These are phyloP conservation scores for Drosophila robusta DNA, from an alignment of 2,888 invertebrate genomes.

Conservation along the genomic window DNA sequence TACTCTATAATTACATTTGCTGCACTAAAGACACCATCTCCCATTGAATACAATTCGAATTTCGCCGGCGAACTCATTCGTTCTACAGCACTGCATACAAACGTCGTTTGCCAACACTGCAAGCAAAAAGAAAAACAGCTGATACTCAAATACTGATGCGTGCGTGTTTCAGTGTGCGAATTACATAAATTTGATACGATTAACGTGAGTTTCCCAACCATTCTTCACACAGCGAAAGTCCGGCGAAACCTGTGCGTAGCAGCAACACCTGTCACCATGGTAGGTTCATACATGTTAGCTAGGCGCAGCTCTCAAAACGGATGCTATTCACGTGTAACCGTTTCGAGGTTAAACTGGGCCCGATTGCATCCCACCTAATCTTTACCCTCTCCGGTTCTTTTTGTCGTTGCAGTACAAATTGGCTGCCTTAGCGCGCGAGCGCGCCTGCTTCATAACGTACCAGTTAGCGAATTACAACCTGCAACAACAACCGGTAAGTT, in stretches of 20 bases:
- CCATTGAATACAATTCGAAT: slow-evolving; percentile 30
- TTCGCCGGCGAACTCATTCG: slow-evolving; percentile 16
- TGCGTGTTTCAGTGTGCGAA: slow-evolving; percentile 67
- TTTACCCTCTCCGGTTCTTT: slow-evolving; percentile 15
- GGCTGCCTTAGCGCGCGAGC: slow-evolving; percentile 71
- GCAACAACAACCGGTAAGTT: slow-evolving; percentile 76
- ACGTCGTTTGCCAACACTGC: slow-evolving; percentile 49
- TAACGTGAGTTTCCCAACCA: slow-evolving; percentile 53
- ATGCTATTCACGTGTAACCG: slow-evolving; percentile 52
- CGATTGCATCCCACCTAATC: slow-evolving; percentile 12
- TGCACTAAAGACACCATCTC: slow-evolving; percentile 23
- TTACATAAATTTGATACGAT: slow-evolving; percentile 82
- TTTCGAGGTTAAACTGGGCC: slow-evolving; percentile 67
- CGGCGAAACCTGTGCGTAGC: slow-evolving; percentile 41
- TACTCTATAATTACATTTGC: slow-evolving; percentile 21
- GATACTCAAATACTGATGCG: slow-evolving; percentile 52
- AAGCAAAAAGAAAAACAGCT: slow-evolving; percentile 56
- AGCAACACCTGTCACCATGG: slow-evolving; percentile 68
- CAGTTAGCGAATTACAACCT: slow-evolving; percentile 70
- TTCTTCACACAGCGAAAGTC: slow-evolving; percentile 47
- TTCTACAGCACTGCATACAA: slow-evolving; percentile 44
- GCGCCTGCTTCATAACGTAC: slow-evolving; percentile 62
- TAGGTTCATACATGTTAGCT: slow-evolving; percentile 58
- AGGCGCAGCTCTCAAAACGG: background rate
- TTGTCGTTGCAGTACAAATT: slow-evolving; percentile 77